Evolutionary conservation across 2,113 vertebrate species (phyloP).

Genomic region (Pyrgilauda ruficollis): DNA sequence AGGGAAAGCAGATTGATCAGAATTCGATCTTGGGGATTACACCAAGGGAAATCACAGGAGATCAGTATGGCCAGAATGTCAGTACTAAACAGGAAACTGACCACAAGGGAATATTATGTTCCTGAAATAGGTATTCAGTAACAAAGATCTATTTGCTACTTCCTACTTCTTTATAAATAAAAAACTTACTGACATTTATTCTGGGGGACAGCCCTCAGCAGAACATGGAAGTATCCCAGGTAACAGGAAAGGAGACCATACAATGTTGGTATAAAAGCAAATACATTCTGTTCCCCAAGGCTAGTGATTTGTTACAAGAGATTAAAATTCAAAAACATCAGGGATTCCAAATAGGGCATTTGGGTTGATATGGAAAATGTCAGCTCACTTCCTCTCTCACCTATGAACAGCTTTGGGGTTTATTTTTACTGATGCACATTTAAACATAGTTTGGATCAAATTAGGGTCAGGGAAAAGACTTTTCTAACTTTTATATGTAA

Average conservation of each 20-base stretch:
- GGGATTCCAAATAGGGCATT: not conserved
- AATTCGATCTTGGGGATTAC: not conserved
- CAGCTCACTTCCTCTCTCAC: not conserved
- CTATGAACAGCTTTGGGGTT: not conserved
- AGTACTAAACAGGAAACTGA: not conserved
- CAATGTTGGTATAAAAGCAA: not conserved
- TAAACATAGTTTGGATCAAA: not conserved
- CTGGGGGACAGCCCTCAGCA: not conserved
- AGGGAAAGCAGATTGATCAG: not conserved
- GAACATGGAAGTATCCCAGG: not conserved
- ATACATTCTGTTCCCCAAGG: not conserved
- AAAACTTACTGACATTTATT: not conserved
- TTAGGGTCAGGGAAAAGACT: not conserved
- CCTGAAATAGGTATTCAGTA: not conserved
- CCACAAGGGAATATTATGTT: not conserved
- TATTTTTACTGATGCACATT: not conserved
- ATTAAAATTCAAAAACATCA: not conserved
- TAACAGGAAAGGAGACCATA: not conserved
- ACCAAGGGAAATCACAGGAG: not conserved
- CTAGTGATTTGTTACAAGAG: not conserved
- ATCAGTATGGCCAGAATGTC: not conserved
- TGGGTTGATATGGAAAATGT: not conserved
- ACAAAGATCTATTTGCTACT: not conserved
- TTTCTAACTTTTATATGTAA: not conserved
- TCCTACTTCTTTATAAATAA: not conserved